Base-by-base conservation (phyloP, 2,888 invertebrate species). In the Cosmorhoe ocellata region DNA sequence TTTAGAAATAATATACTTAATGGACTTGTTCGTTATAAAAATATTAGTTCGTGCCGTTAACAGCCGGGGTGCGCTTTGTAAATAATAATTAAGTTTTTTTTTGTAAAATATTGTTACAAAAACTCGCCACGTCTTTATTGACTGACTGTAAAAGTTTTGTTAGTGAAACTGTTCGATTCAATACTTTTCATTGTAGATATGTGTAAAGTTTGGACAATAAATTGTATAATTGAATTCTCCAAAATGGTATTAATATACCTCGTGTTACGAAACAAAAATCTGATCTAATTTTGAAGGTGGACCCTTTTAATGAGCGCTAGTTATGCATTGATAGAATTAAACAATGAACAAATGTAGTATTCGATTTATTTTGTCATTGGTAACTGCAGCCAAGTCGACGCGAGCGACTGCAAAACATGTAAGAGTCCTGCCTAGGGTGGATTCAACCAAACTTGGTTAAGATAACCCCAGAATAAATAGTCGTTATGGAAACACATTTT, bases 1-100 rank as follows among this genome's bases (percentile, higher is more conserved):
- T 58, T 64, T 66, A 66, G 69, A 51, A 61, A 59, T 62, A 59
- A 58, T 65, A 48, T 48, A 43, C 33, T 33, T 52, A 56, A 50
- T 47, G 46, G 49, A 57, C 49, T 56, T 43, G 47, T 52, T 46
- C 46, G 34, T 40, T 47, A 54, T 51, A 46, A 36, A 43, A 46
- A 51, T 43, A 28, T 48, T 44, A 37, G 54, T 45, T 79, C 75
- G 79, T 79, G 78, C 67, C 63, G 60, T 66, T 65, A 44, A 59
- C 64, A 66, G 66, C 59, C 71, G 76, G 75, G 79, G 79, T 81
- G 72, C 69, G 81, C 81, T 82, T 78, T 89, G 89, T 89, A 89
- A 86, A 89, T 89, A 87, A 79, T 79, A 71, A 76, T 84, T 88
- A 87, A 85, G 87, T 84, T 83, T 72, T n/a, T n/a, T 85, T 83